Percentiles rank a stretch among this genome's conserved stretches.
phyloP scores from a whole-genome alignment of 2,888 invertebrate species.

The Willowsia nigromaculata region DNA sequence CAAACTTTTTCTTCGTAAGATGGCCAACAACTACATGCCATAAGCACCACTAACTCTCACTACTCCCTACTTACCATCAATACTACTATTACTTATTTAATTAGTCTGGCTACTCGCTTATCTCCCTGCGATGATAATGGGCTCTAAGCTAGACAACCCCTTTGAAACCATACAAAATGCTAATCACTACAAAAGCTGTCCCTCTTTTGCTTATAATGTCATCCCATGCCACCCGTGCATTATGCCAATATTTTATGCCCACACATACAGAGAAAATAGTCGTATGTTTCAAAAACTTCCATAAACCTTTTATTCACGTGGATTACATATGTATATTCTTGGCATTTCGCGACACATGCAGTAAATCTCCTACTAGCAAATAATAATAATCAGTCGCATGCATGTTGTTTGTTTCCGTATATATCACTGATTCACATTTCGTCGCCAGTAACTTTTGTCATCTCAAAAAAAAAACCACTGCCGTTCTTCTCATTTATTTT shows the following conservation, averaged over 20 bases:
- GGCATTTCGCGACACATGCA: conserved; percentile 27
- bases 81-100: conserved; percentile 55
- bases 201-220: conserved; percentile 20
- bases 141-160: conserved; percentile 13
- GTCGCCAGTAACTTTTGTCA: conserved; percentile 31
- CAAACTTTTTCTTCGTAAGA: conserved; percentile 52
- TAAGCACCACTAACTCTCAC: neutral
- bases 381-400: neutral
- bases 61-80: neutral
- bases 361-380: neutral
- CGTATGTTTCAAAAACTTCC: neutral
- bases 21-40: conserved; percentile 40
- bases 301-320: conserved; percentile 21
- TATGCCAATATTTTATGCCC: conserved; percentile 40
- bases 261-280: conserved; percentile 8
- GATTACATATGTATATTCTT: conserved; percentile 17
- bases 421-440: neutral
- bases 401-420: neutral
- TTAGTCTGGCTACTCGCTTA: conserved; percentile 55
- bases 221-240: conserved; percentile 31
- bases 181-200: conserved; percentile 25
- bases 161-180: conserved; percentile 27
- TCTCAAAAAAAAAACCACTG: conserved; percentile 1
- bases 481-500: conserved; percentile 16
- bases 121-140: conserved; percentile 18